These are phyloP conservation scores for Nasonia vitripennis DNA, from an alignment of 1,140 invertebrate genomes.

Conservation along the genomic window DNA sequence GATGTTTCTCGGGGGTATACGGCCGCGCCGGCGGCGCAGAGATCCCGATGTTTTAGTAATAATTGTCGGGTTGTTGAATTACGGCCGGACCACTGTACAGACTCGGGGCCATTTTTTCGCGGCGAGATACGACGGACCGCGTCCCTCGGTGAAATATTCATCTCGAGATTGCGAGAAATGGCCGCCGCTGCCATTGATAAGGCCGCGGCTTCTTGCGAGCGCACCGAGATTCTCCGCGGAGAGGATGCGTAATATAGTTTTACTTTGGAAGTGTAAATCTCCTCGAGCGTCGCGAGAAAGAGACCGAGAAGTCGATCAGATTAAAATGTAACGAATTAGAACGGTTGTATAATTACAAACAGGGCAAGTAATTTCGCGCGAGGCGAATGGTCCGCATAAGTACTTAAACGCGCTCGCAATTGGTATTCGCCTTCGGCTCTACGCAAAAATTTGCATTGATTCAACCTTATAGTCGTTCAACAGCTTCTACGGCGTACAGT, in stretches of 20 bases:
- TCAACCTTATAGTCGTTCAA: neutral
- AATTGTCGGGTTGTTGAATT: slow-evolving; percentile 43
- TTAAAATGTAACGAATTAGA: neutral
- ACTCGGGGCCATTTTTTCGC: neutral
- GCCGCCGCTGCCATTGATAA: neutral
- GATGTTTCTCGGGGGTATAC: slow-evolving; percentile 12
- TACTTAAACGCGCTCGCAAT: neutral
- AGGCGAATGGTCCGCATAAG: neutral
- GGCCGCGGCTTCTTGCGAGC: neutral
- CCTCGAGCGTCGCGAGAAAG: neutral
- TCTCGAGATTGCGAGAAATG: neutral
- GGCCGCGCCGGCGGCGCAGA: neutral
- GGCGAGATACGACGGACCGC: neutral
- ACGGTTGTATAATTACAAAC: neutral
- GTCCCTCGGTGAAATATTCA: neutral
- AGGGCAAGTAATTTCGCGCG: neutral
- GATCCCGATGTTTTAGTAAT: slow-evolving; percentile 46
- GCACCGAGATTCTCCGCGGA: neutral
- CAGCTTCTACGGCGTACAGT: neutral
- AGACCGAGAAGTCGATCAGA: neutral
- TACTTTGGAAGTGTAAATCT: neutral
- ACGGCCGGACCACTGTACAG: neutral
- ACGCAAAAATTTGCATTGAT: neutral
- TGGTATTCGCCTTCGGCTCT: neutral
- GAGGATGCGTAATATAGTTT: neutral